Percentiles rank a stretch among this genome's conserved stretches.
These are phyloP conservation scores for Scyliorhinus canicula DNA, from an alignment of 2,797 vertebrate species.

Conservation along the genomic window DNA sequence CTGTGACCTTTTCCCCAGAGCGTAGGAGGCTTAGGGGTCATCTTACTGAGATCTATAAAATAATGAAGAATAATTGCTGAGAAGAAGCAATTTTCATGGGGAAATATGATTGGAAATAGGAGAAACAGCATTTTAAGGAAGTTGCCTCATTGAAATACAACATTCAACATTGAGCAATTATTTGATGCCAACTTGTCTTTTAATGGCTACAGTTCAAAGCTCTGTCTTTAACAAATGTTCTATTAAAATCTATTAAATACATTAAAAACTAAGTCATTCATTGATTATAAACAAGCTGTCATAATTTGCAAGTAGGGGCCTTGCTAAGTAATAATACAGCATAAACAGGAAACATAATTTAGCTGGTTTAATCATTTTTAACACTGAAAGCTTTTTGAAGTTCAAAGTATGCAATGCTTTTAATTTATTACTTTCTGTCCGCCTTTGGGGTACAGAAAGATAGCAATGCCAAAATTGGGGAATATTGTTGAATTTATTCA, in stretches of 20 bases:
- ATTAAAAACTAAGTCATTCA: neutral
- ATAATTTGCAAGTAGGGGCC: neutral
- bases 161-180: neutral
- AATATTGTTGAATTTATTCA: neutral
- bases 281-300: neutral
- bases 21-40: too few relatives aligned
- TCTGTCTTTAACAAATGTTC: neutral
- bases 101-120: neutral
- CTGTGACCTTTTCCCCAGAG: too few relatives aligned
- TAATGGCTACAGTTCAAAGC: neutral
- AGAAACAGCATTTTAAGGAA: neutral
- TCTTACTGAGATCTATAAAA: too few relatives aligned
- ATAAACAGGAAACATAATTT: neutral
- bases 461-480: neutral
- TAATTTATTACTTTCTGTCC: neutral
- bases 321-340: neutral
- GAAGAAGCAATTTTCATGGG: neutral
- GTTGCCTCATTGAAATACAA: neutral
- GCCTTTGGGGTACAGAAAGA: neutral
- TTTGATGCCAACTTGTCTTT: neutral
- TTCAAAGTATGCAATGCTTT: neutral
- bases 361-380: neutral
- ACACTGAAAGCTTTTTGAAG: neutral
- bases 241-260: neutral
- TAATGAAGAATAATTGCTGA: too few relatives aligned